phyloP scores from a whole-genome alignment of 2,113 vertebrate species.

The Danio rerio region GRCz12tu NC_133188.1:30387001-30387500 shows the following conservation, averaged over 20 bases:
- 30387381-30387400: not conserved
- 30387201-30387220: conserved; percentile 19
- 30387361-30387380: not conserved
- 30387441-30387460: not conserved
- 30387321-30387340: not conserved
- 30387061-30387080: conserved; percentile 17
- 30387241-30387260: conserved; percentile 3
- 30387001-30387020: conserved; percentile 18
- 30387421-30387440: not conserved
- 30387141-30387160: conserved; percentile 21
- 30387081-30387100: conserved; percentile 38
- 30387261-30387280: not conserved
- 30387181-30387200: conserved; percentile 53
- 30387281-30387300: not conserved
- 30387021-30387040: conserved; percentile 31
- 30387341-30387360: not conserved
- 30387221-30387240: not conserved
- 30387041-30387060: conserved; percentile 14
- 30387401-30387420: not conserved
- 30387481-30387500: no score
- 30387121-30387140: conserved; percentile 54
- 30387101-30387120: conserved; percentile 49
- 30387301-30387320: not conserved
- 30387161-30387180: conserved; percentile 7
- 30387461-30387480: not conserved